Evolutionary conservation across 2,888 invertebrate genomes (phyloP), one percentile per base, ranked within the genome.

Genomic region (Phengaris alcon): DNA sequence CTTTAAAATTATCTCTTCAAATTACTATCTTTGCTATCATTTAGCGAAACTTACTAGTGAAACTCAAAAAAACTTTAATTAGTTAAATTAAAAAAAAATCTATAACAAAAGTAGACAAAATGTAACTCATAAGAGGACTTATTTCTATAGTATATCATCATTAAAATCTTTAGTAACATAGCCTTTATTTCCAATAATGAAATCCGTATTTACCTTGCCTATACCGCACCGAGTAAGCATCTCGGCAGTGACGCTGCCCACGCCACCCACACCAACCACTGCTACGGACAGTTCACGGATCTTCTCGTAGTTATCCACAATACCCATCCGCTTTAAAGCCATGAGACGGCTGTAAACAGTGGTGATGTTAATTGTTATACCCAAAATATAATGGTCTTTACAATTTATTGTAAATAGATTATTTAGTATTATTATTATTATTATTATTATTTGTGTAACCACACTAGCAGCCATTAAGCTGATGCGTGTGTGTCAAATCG

Each of bases 171-270:
- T 3, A 3, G 35, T 35, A 35, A 35, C 35, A 35, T 35, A 35
- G 3, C 3, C 35, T 35, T 35, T 35, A 35, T 35, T 35, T 35
- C 3, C 35, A 35, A 35, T 4, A 35, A 35, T 22, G 22, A 22
- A 22, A 15, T 48, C n/a, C 6, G 22, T 52, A 54, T 55, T 76
- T 81, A 97, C 96, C 95, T 99, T 98, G 79, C 99, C 99, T 80
- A 99, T 97, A 1, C 99, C 99, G 90, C 99, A 99, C 79, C 99
- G 94, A 3, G 99, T 99, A 74, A 99, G 93, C 99, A 99, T 99
- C 94, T 99, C 99, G 64, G 99, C 99, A 1, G 99, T 98, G 2
- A 99, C 99, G 93, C 99, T 99, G 68, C 99, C 99, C n/a, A 99
- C 99, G 55, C 99, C 99, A 0, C 99, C 99, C 0, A 99, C 97